A percentile compares a stretch with the other conserved stretches of the same genome.
Conservation (phyloP, 2,797 vertebrate genomes). For the Brotula barbata region DNA sequence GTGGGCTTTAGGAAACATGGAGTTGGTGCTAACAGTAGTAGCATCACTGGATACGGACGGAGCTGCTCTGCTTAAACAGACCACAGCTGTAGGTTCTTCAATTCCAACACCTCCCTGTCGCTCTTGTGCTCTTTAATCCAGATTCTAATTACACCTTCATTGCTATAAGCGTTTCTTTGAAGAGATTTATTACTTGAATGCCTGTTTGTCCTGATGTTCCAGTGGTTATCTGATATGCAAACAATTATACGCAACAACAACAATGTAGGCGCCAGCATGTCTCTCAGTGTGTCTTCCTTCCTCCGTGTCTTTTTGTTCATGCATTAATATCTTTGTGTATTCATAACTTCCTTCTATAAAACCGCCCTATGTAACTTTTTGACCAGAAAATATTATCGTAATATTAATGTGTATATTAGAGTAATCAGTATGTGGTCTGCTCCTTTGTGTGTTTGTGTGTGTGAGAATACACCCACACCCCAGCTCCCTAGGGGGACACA, state of each 20-base stretch:
- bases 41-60: not conserved
- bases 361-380: too few relatives aligned
- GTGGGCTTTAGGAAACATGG: too few relatives aligned
- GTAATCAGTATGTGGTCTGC: too few relatives aligned
- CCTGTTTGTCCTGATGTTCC: conserved; percentile 3
- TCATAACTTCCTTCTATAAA: conserved; percentile 3
- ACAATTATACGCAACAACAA: not conserved
- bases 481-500: too few relatives aligned
- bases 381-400: too few relatives aligned
- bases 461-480: too few relatives aligned
- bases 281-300: not conserved
- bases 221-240: not conserved
- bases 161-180: not conserved
- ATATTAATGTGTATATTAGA: too few relatives aligned
- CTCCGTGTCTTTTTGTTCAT: not conserved
- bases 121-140: not conserved
- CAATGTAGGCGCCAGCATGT: not conserved
- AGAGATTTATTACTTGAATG: not conserved
- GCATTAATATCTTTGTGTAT: not conserved
- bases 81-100: not conserved
- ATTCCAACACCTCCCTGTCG: not conserved
- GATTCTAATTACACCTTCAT: not conserved
- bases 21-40: too few relatives aligned
- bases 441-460: too few relatives aligned
- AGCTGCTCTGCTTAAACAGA: not conserved